These are phyloP conservation scores for Spodoptera exigua DNA, from an alignment of 2,888 invertebrate species.

Conservation along the genomic window DNA sequence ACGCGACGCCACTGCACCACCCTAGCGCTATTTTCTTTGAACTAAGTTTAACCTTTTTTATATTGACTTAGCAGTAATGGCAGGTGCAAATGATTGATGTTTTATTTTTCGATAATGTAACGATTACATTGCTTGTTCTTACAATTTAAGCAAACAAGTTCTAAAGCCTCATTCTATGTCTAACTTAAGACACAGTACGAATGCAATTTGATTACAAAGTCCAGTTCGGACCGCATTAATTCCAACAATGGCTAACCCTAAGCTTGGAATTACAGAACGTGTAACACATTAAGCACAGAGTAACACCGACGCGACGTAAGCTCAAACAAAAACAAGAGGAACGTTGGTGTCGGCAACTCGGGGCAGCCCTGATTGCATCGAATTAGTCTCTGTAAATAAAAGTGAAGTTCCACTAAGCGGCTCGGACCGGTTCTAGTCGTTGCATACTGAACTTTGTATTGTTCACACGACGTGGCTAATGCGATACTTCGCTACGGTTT, in stretches of 20 bases:
- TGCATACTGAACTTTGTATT: conserved; percentile 55
- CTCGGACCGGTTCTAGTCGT: conserved; percentile 46
- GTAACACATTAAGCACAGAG: conserved; percentile 2
- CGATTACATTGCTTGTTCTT: too few relatives aligned
- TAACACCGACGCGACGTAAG: conserved; percentile 6
- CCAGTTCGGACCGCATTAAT: too few relatives aligned
- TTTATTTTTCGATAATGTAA: too few relatives aligned
- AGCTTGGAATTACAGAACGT: not conserved
- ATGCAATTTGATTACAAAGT: too few relatives aligned
- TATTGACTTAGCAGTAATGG: too few relatives aligned
- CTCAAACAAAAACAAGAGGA: conserved; percentile 11
- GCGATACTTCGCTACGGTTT: conserved; percentile 20
- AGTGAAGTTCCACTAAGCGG: conserved; percentile 57
- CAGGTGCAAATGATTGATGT: too few relatives aligned
- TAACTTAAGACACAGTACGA: too few relatives aligned
- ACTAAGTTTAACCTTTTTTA: too few relatives aligned
- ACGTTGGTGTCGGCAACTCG: conserved; percentile 9
- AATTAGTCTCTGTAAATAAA: conserved; percentile 59
- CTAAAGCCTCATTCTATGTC: too few relatives aligned
- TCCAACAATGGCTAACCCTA: conserved; percentile 1
- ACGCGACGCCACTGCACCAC: conserved; percentile 4
- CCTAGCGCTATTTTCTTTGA: not conserved
- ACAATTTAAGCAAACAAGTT: too few relatives aligned
- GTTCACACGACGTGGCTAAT: conserved; percentile 45
- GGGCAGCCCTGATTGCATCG: conserved; percentile 54